Evolutionary conservation across 2,888 invertebrate species (phyloP).

Genomic region (Ectropis crepuscularia): DNA sequence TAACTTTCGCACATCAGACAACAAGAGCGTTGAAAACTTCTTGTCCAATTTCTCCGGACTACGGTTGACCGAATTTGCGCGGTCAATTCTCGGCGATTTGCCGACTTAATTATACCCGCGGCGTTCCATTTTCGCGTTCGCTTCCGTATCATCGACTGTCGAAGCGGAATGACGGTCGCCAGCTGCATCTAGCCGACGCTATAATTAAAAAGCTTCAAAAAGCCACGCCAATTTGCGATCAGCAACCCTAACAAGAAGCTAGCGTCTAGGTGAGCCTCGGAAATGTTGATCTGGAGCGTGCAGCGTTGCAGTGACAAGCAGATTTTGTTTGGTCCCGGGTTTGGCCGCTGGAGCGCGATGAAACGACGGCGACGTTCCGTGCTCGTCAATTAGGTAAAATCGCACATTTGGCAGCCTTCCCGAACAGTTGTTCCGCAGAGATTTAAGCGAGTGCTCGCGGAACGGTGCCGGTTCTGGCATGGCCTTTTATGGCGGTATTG

Average conservation of each 20-base stretch:
- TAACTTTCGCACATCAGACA: slow-evolving; percentile 39
- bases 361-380: slow-evolving; percentile 72
- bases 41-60: slow-evolving; percentile 44
- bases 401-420: slow-evolving; percentile 78
- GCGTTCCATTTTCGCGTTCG: slow-evolving; percentile 78
- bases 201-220: slow-evolving; percentile 46
- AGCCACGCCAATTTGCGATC: slow-evolving; percentile 61
- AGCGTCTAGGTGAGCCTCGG: background rate
- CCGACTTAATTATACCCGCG: slow-evolving; percentile 82
- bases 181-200: slow-evolving; percentile 38
- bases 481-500: slow-evolving; percentile 65
- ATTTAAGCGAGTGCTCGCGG: slow-evolving; percentile 60
- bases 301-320: slow-evolving; percentile 39
- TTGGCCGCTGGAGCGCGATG: slow-evolving; percentile 67
- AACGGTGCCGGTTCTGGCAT: slow-evolving; percentile 49
- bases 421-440: slow-evolving; percentile 70
- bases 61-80: slow-evolving; percentile 69
- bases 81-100: slow-evolving; percentile 73
- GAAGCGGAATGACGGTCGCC: slow-evolving; percentile 54
- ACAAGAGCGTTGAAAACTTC: slow-evolving; percentile 40
- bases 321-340: slow-evolving; percentile 58
- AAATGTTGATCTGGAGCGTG: slow-evolving; percentile 28
- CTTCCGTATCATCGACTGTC: slow-evolving; percentile 75
- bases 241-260: slow-evolving; percentile 50
- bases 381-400: slow-evolving; percentile 79